Conservation (phyloP, 2,888 invertebrate genomes). For the Machimus rusticus region DNA sequence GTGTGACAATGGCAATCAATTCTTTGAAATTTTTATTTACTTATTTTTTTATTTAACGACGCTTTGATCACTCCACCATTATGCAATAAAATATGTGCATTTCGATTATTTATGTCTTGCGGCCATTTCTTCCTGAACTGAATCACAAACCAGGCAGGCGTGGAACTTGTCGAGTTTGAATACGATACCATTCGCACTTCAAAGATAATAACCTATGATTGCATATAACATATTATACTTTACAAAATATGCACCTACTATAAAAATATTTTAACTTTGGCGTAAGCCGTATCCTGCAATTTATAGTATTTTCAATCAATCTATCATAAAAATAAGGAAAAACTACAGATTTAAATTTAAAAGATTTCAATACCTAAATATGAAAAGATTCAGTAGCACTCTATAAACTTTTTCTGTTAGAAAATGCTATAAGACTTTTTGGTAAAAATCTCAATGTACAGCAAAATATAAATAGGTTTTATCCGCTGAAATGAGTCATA, state of each 20-base stretch:
- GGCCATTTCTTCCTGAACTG: slow-evolving; percentile 34
- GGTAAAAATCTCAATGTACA: no score
- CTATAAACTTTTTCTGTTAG: no score
- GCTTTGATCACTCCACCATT: slow-evolving; percentile 44
- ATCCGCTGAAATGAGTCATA: neutral
- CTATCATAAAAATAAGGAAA: no score
- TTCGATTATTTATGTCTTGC: slow-evolving; percentile 47
- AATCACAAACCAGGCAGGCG: neutral
- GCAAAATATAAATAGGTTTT: neutral
- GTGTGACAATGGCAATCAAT: slow-evolving; percentile 51
- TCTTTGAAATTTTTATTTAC: slow-evolving; percentile 40
- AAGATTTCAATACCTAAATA: no score
- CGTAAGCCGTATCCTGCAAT: no score
- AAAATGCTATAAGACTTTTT: no score
- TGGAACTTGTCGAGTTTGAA: neutral
- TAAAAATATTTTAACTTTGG: no score
- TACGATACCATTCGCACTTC: neutral
- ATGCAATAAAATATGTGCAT: slow-evolving; percentile 48
- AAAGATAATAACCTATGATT: neutral
- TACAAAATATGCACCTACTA: no score
- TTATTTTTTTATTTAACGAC: neutral
- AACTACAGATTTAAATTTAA: neutral
- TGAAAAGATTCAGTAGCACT: no score
- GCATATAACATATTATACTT: no score
- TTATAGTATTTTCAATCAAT: neutral